Evolutionary conservation across 2,888 invertebrate species (phyloP), one percentile per base, ranked within the genome.

Genomic region (Drosophila buzzatii): DNA sequence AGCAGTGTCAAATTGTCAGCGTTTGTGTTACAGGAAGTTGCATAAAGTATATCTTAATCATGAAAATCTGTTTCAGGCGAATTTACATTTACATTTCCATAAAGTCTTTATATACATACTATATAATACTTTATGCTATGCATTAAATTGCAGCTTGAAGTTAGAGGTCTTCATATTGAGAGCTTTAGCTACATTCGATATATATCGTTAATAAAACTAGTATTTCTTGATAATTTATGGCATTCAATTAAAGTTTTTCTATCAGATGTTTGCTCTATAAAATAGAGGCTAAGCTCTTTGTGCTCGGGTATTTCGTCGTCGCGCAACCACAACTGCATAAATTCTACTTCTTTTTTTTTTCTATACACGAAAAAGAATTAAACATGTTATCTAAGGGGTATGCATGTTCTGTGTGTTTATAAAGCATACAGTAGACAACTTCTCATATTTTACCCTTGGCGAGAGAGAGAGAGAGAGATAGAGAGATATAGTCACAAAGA

Each of bases 11-110:
- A 37, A 51, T 47, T 27, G 35, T 49, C n/a, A 35, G 20, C 42
- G 42, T n/a, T 57, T 70, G 42, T 49, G 53, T 14, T 51, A 33
- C 51, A 51, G 12, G 51, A 51, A 35, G 4, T 12, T 14, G 33
- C 33, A 51, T 51, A 8, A 51, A 14, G 20, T 18, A 35, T 51
- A 20, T 51, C 18, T 12, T 33, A 49, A 18, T 33, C n/a, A 47
- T n/a, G 27, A 10, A 49, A n/a, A 4, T 31, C 27, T 31, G 10
- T 0, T 47, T n/a, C 27, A 47, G 5, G 18, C 10, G 1, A 31
- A 23, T 8, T 23, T 5, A 44, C 23, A 45, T 45, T 5, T 42
- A 35, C 0, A 14, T 45, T 45, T 45, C 8, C 14, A 3, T 8
- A 8, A 14, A 27, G 16, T 16, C 4, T 4, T 16, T 23, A 33